Conservation (phyloP, 2,113 vertebrate species). For the Petroica traversi region DNA sequence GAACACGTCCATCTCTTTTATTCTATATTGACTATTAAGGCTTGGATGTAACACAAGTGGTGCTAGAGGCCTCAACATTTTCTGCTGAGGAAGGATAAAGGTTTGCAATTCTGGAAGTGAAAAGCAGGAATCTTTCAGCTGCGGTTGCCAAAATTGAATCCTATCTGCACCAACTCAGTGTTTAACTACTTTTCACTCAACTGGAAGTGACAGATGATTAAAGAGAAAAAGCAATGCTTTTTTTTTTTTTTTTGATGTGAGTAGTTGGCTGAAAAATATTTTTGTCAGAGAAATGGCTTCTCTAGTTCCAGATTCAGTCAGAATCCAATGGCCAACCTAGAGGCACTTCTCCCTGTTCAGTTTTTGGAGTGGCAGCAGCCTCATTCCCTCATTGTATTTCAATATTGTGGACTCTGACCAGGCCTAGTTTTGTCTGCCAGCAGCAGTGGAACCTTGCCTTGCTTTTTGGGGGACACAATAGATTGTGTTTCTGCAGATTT, state of each 20-base stretch:
- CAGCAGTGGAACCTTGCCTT: not conserved
- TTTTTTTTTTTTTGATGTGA: not conserved
- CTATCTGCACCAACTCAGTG: not conserved
- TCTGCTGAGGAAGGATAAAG: not conserved
- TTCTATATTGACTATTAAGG: not conserved
- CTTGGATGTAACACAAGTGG: not conserved
- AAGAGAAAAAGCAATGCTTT: not conserved
- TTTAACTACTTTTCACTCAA: not conserved
- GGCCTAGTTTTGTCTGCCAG: not conserved
- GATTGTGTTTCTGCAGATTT: not conserved
- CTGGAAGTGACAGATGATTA: not conserved
- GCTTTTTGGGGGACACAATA: rapidly evolving
- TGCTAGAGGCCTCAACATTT: not conserved
- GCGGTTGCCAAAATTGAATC: not conserved
- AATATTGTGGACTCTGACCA: not conserved
- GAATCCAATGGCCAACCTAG: not conserved
- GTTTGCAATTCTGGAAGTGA: not conserved
- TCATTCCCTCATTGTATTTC: not conserved
- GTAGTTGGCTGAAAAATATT: not conserved
- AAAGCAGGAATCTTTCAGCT: not conserved
- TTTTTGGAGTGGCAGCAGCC: not conserved
- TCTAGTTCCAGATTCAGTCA: not conserved
- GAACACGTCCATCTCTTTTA: not conserved
- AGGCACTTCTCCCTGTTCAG: not conserved
- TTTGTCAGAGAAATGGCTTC: not conserved